Evolutionary conservation across 2,797 vertebrate species (phyloP).

Genomic region (Neoniphon sammara): DNA sequence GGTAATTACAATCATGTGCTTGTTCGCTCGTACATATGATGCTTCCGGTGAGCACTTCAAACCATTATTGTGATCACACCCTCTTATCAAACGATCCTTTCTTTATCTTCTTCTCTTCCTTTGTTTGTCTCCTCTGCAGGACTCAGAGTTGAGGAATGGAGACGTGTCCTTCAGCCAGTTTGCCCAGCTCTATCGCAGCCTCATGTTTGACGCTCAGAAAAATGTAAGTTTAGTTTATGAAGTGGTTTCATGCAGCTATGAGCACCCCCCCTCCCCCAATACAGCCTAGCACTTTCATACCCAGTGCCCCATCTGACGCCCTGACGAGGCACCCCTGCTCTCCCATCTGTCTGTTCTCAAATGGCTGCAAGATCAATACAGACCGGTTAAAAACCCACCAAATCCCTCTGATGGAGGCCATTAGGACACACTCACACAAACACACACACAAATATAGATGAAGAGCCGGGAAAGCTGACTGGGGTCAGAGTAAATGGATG

Average conservation of each 20-base stretch:
- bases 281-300: slow-evolving; percentile 43
- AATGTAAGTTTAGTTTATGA: slow-evolving; percentile 80
- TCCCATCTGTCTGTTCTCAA: slow-evolving; percentile 78
- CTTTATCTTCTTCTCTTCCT: background rate
- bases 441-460: slow-evolving; percentile 37
- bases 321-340: slow-evolving; percentile 52
- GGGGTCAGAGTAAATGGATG: slow-evolving; percentile 73
- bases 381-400: slow-evolving; percentile 74
- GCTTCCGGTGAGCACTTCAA: too few relatives aligned
- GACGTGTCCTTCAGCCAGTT: slow-evolving; percentile 97
- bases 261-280: slow-evolving; percentile 13
- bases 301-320: slow-evolving; percentile 46
- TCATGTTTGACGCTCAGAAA: slow-evolving; percentile 98
- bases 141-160: slow-evolving; percentile 92
- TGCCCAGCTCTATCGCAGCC: slow-evolving; percentile 93
- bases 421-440: slow-evolving; percentile 69
- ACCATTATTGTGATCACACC: background rate
- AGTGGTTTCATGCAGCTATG: slow-evolving; percentile 33
- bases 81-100: background rate
- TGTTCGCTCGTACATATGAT: too few relatives aligned
- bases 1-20: too few relatives aligned
- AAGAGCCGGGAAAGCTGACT: slow-evolving; percentile 52
- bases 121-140: slow-evolving; percentile 76
- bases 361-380: slow-evolving; percentile 83
- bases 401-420: slow-evolving; percentile 76